Evolutionary conservation across 2,888 invertebrate species (phyloP).

Genomic region (Podotricha telesiphe): DNA sequence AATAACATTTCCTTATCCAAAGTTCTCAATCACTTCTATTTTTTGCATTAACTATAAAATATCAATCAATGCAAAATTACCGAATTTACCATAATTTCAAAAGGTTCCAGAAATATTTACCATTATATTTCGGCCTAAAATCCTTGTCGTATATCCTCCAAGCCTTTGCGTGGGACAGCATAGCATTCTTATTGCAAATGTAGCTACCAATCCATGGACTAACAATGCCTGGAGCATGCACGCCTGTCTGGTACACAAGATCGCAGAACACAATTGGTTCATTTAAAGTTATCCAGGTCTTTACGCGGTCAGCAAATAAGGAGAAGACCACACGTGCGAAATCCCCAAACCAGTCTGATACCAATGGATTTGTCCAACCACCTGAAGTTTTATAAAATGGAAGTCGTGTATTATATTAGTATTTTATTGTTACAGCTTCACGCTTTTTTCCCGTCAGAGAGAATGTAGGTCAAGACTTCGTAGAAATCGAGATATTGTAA

Average conservation of each 20-base stretch:
- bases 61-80: no score
- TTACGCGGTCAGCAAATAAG: slow-evolving; percentile 83
- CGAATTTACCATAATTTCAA: no score
- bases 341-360: slow-evolving; percentile 85
- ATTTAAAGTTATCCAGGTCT: slow-evolving; percentile 85
- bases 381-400: slow-evolving; percentile 70
- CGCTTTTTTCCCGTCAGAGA: no score
- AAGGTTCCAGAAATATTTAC: slow-evolving; percentile 53
- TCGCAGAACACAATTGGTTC: slow-evolving; percentile 72
- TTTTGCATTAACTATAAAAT: no score
- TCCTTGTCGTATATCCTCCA: slow-evolving; percentile 80
- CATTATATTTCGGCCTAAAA: slow-evolving; percentile 73
- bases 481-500: no score
- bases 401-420: no score
- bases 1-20: no score
- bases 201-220: slow-evolving; percentile 75
- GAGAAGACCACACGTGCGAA: slow-evolving; percentile 83
- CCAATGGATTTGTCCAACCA: slow-evolving; percentile 86
- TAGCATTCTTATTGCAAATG: slow-evolving; percentile 78
- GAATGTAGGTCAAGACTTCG: no score
- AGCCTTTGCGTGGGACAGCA: slow-evolving; percentile 84
- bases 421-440: no score
- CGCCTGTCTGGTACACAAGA: slow-evolving; percentile 58
- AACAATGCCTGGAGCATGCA: slow-evolving; percentile 57
- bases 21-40: no score